These are phyloP conservation scores for Xenopus petersii DNA, from an alignment of 2,797 vertebrate genomes.

Conservation along the genomic window DNA sequence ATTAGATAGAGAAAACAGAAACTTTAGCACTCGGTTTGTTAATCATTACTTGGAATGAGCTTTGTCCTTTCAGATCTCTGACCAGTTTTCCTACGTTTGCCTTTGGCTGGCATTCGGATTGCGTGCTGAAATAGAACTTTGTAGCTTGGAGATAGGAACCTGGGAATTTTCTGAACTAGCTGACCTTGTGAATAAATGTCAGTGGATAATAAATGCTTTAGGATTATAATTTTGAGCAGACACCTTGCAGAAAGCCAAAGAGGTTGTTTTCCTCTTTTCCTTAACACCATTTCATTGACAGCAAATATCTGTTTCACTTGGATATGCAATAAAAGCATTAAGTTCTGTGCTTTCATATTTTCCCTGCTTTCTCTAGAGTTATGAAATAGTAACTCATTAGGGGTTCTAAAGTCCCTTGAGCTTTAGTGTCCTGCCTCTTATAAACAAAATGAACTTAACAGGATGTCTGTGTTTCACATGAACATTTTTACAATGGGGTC, in stretches of 20 bases:
- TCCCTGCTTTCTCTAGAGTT: too few relatives aligned
- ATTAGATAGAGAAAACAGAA: conserved; percentile 50
- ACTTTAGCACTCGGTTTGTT: conserved; percentile 58
- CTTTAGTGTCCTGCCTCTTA: too few relatives aligned
- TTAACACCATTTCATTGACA: too few relatives aligned
- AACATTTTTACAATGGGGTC: too few relatives aligned
- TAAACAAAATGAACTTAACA: too few relatives aligned
- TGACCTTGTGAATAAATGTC: conserved; percentile 7
- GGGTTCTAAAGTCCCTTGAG: too few relatives aligned
- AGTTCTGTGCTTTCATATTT: too few relatives aligned
- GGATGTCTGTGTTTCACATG: too few relatives aligned
- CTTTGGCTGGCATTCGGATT: conserved; percentile 59
- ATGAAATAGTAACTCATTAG: background rate
- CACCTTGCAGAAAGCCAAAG: conserved; percentile 4
- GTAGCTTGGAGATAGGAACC: conserved; percentile 19
- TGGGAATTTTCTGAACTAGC: conserved; percentile 2
- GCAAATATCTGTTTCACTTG: too few relatives aligned
- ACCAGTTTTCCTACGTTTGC: conserved; percentile 56
- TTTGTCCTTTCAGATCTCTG: conserved; percentile 57
- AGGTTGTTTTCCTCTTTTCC: too few relatives aligned
- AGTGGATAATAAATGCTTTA: background rate
- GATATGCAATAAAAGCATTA: too few relatives aligned
- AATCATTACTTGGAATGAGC: conserved; percentile 63
- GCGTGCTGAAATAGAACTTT: conserved; percentile 51
- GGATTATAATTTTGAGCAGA: conserved; percentile 24